A percentile compares a stretch with the other conserved stretches of the same genome.
phyloP scores from a whole-genome alignment of 2,888 invertebrate genomes.

The Hemithea aestivaria region DNA sequence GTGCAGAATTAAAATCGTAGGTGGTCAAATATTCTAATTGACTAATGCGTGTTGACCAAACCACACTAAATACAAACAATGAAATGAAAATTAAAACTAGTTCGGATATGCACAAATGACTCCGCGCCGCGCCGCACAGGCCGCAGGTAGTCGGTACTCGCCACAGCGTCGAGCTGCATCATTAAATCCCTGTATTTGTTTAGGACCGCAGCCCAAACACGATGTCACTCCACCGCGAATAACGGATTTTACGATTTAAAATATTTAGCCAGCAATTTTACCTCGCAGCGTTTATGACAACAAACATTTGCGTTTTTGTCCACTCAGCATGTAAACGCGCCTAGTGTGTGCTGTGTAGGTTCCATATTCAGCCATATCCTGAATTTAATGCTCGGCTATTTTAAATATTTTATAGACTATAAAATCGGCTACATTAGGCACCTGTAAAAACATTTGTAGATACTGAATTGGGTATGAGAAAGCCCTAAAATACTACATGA shows the following conservation, averaged over 20 bases:
- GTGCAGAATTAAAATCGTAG: too few species aligned
- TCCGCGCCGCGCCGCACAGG: neutral
- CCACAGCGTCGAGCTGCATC: slow-evolving; percentile 50
- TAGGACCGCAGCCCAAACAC: slow-evolving; percentile 69
- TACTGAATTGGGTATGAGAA: too few species aligned
- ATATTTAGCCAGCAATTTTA: slow-evolving; percentile 66
- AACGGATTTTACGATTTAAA: slow-evolving; percentile 72
- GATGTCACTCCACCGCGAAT: slow-evolving; percentile 61
- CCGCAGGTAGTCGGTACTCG: slow-evolving; percentile 26
- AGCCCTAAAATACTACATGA: too few species aligned
- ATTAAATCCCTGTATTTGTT: slow-evolving; percentile 72
- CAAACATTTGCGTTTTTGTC: slow-evolving; percentile 59
- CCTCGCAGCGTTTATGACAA: slow-evolving; percentile 60
- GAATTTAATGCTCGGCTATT: slow-evolving; percentile 10
- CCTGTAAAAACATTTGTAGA: too few species aligned
- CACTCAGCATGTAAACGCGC: slow-evolving; percentile 26
- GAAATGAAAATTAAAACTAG: slow-evolving; percentile 1
- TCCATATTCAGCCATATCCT: slow-evolving; percentile 10
- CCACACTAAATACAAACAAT: neutral
- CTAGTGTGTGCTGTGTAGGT: slow-evolving; percentile 8
- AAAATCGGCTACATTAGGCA: slow-evolving; percentile 10
- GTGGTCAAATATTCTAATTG: too few species aligned
- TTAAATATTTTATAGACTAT: slow-evolving; percentile 8
- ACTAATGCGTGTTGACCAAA: too few species aligned
- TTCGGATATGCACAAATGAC: slow-evolving; percentile 4